These are phyloP conservation scores for Molorchus minor DNA, from an alignment of 2,888 invertebrate genomes.

Conservation along the genomic window DNA sequence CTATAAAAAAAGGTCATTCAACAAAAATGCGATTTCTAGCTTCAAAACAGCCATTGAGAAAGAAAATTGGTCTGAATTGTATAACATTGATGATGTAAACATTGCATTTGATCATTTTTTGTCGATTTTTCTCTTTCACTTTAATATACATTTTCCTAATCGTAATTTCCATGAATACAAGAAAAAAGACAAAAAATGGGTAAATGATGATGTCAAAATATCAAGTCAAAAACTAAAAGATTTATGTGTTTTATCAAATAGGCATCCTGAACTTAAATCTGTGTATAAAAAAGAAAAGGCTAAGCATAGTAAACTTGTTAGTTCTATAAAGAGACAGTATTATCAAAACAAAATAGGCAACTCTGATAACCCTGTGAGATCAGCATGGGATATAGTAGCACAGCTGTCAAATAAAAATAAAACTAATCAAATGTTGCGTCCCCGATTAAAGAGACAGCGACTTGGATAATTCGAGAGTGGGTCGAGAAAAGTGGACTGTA, in stretches of 20 bases:
- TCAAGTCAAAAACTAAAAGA: conserved; percentile 9
- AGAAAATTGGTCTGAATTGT: conserved; percentile 8
- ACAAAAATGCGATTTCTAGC: conserved; percentile 4
- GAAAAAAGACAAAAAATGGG: conserved; percentile 1
- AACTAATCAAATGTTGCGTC: neutral
- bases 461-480: no score
- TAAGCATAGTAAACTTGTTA: conserved; percentile 6
- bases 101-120: conserved; percentile 4
- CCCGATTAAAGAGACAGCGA: no score
- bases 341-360: conserved; percentile 4
- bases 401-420: neutral
- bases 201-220: conserved; percentile 8
- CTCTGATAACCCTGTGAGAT: conserved; percentile 1
- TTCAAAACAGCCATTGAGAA: conserved; percentile 1
- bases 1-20: neutral
- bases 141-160: conserved; percentile 15
- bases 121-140: no score
- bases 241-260: conserved; percentile 6
- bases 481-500: no score
- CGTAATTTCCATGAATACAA: neutral
- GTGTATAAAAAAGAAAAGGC: conserved; percentile 2
- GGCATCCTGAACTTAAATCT: conserved; percentile 8
- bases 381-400: conserved; percentile 4
- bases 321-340: neutral
- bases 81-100: conserved; percentile 1